phyloP scores from a whole-genome alignment of 2,888 invertebrate genomes.

The Microchrysa polita region DNA sequence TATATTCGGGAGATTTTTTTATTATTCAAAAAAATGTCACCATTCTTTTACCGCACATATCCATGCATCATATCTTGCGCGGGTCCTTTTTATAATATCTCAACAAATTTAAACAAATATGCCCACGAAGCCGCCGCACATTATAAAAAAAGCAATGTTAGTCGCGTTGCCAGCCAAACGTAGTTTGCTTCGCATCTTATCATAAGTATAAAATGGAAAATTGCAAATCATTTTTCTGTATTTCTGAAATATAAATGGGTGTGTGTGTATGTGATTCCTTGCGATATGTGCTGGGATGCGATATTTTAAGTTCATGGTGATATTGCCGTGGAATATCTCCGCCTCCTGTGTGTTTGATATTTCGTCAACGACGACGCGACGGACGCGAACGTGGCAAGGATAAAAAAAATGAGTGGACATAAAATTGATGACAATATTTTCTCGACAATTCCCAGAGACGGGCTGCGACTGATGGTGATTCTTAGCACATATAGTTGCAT shows the following conservation, averaged over 20 bases:
- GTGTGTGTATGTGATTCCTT: too few species aligned
- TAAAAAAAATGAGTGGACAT: slow-evolving; percentile 37
- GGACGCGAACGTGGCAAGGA: too few species aligned
- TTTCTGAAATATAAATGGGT: slow-evolving; percentile 50
- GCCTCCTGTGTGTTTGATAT: background rate
- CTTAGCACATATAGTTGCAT: too few species aligned
- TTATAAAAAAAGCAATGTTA: background rate
- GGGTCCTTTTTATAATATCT: slow-evolving; percentile 26
- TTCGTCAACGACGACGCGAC: slow-evolving; percentile 11
- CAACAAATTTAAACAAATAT: slow-evolving; percentile 44
- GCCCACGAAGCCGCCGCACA: slow-evolving; percentile 11
- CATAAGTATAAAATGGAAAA: slow-evolving; percentile 44
- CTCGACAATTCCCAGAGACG: background rate
- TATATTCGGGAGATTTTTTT: background rate
- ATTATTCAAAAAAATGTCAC: slow-evolving; percentile 40
- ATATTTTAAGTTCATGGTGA: slow-evolving; percentile 27
- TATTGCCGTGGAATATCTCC: background rate
- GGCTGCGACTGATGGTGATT: background rate
- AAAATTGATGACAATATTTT: slow-evolving; percentile 44
- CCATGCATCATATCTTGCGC: slow-evolving; percentile 21
- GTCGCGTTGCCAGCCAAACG: slow-evolving; percentile 23
- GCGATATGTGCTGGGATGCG: too few species aligned
- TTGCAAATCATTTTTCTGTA: slow-evolving; percentile 53
- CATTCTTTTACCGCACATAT: slow-evolving; percentile 18
- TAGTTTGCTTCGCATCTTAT: slow-evolving; percentile 12